phyloP scores from a whole-genome alignment of 2,888 invertebrate species.

The Drosophila ustulata region DNA sequence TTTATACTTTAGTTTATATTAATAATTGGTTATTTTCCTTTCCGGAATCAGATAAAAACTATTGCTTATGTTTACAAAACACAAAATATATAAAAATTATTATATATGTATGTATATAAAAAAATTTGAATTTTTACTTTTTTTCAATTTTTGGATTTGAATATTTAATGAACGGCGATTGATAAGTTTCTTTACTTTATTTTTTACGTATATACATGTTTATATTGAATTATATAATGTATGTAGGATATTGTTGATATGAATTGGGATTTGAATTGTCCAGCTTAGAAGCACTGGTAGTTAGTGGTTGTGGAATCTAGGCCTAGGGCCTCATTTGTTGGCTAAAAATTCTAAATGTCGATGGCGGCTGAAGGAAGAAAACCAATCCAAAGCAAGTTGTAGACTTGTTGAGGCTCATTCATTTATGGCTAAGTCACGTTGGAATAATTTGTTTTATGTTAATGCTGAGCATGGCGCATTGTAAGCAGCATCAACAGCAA shows the following conservation, averaged over 20 bases:
- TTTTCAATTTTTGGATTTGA: too few relatives aligned
- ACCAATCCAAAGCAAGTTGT: conserved; percentile 52
- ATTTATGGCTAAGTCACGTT: conserved; percentile 86
- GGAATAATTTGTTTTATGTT: conserved; percentile 86
- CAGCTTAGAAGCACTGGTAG: conserved; percentile 7
- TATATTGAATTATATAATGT: not conserved
- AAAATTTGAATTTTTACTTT: too few relatives aligned
- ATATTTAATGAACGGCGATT: too few relatives aligned
- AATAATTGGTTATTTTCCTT: too few relatives aligned
- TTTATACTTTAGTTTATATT: too few relatives aligned
- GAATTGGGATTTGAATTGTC: conserved; percentile 27
- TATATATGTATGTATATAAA: too few relatives aligned
- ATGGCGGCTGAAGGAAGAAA: conserved; percentile 37
- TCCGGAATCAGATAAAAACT: too few relatives aligned
- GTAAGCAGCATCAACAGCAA: conserved; percentile 46
- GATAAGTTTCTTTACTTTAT: too few relatives aligned
- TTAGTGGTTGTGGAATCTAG: conserved; percentile 32
- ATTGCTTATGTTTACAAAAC: too few relatives aligned
- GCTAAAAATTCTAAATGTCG: conserved; percentile 44
- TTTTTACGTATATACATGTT: too few relatives aligned
- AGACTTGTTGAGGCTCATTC: conserved; percentile 73
- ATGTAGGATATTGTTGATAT: not conserved
- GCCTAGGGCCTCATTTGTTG: conserved; percentile 55
- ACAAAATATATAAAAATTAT: too few relatives aligned
- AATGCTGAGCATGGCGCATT: conserved; percentile 83